Evolutionary conservation across 64 coral and sea anemone species (phyloP).

Genomic region (Montipora cactus): DNA sequence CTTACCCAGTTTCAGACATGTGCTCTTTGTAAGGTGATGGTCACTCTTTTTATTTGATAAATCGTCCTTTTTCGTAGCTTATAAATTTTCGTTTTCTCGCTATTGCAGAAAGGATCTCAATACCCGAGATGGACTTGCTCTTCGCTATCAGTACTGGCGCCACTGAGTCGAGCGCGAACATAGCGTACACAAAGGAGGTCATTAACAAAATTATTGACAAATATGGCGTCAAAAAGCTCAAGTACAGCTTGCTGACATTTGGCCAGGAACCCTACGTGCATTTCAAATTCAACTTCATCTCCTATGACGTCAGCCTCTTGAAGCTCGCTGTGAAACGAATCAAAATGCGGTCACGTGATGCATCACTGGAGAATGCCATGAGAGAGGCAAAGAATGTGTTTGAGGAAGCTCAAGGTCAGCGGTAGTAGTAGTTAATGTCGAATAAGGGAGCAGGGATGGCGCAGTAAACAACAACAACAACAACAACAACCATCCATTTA

Average conservation of each 20-base stretch:
- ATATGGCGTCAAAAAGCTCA: constrained; percentile 66
- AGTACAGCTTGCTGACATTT: constrained; percentile 75
- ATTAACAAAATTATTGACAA: constrained; percentile 77
- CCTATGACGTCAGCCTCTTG: background rate
- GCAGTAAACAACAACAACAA: no score
- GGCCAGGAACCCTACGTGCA: constrained; percentile 47
- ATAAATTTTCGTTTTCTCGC: no score
- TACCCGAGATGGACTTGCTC: constrained; percentile 76
- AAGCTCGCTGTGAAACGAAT: background rate
- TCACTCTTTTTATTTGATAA: no score
- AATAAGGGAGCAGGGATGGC: no score
- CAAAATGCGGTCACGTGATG: constrained; percentile 20
- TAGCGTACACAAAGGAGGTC: constrained; percentile 75
- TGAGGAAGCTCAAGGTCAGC: constrained; percentile 40
- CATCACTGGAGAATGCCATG: constrained; percentile 58
- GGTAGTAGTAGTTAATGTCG: background rate
- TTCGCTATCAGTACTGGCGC: constrained; percentile 76
- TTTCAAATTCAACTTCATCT: constrained; percentile 48
- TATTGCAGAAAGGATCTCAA: constrained; percentile 41
- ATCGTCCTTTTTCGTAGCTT: no score
- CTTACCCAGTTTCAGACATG: no score
- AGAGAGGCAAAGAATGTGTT: constrained; percentile 63
- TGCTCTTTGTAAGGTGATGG: no score
- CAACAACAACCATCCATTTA: no score
- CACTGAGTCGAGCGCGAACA: constrained; percentile 51